A percentile compares a stretch with the other conserved stretches of the same genome.
phyloP scores from a whole-genome alignment of 2,797 vertebrate genomes.

The Mus spretus region DNA sequence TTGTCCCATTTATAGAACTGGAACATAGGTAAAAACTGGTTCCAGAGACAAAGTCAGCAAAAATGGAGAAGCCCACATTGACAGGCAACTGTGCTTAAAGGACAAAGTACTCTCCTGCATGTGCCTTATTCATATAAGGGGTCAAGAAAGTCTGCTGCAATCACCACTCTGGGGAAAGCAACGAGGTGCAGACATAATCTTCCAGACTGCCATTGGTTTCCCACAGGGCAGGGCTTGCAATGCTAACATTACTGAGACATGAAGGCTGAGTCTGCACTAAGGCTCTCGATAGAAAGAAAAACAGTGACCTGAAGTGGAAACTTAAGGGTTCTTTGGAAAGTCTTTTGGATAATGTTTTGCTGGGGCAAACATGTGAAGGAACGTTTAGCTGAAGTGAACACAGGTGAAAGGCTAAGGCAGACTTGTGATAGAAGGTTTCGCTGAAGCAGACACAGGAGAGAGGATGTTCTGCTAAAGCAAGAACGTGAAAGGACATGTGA shows the following conservation, averaged over 20 bases:
- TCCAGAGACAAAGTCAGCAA: conserved; percentile 46
- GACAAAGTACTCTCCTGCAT: not conserved
- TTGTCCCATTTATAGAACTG: not conserved
- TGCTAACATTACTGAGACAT: not conserved
- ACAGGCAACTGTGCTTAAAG: not conserved
- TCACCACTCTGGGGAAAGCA: not conserved
- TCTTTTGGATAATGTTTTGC: not conserved
- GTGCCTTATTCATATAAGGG: not conserved
- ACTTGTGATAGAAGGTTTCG: too few species aligned
- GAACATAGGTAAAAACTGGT: conserved; percentile 23
- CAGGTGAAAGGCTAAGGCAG: not conserved
- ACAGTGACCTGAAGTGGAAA: not conserved
- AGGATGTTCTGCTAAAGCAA: too few species aligned
- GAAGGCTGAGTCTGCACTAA: not conserved
- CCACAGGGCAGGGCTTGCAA: not conserved
- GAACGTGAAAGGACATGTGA: not conserved
- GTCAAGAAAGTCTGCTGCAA: not conserved
- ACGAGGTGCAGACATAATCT: not conserved
- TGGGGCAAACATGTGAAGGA: not conserved
- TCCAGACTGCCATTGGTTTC: not conserved
- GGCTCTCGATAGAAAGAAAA: not conserved
- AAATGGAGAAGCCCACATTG: not conserved
- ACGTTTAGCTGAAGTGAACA: not conserved
- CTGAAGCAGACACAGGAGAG: too few species aligned
- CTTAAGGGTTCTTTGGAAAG: not conserved